phyloP scores from a whole-genome alignment of 2,113 vertebrate genomes.

The Gambusia affinis region DNA sequence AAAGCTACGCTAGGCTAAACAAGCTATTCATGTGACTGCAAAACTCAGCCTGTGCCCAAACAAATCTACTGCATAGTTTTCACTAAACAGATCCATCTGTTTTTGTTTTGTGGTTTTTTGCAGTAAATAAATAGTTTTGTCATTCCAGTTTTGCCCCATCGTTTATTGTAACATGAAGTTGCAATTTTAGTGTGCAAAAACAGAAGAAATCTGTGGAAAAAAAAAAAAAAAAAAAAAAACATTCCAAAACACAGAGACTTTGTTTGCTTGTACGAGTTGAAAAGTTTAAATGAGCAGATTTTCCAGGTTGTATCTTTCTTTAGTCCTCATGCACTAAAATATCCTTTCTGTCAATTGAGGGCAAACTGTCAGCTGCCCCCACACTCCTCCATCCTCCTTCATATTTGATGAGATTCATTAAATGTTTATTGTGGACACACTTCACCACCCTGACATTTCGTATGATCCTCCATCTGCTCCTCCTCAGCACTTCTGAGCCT shows the following conservation, averaged over 20 bases:
- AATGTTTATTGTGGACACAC: conserved; percentile 69
- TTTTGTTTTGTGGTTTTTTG: too few relatives aligned
- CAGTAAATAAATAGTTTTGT: too few relatives aligned
- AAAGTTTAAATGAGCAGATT: conserved; percentile 5
- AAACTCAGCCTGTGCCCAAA: too few relatives aligned
- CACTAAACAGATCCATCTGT: too few relatives aligned
- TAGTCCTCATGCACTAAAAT: conserved; percentile 9
- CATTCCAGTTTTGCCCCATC: too few relatives aligned
- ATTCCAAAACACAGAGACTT: not conserved
- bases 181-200: not conserved
- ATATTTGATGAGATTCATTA: conserved; percentile 74
- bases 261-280: not conserved
- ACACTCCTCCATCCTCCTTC: conserved; percentile 62
- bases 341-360: conserved; percentile 43
- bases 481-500: conserved; percentile 46
- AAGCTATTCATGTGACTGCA: too few relatives aligned
- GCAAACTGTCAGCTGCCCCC: conserved; percentile 55
- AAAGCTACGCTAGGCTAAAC: too few relatives aligned
- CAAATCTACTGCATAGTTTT: too few relatives aligned
- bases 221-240: not conserved
- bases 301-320: not conserved
- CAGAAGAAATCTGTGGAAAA: not conserved
- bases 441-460: conserved; percentile 57
- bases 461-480: conserved; percentile 60
- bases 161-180: too few relatives aligned